A percentile compares a stretch with the other conserved stretches of the same genome.
Evolutionary conservation across 2,888 invertebrate genomes (phyloP).

Genomic region (Spisula subtruncata): DNA sequence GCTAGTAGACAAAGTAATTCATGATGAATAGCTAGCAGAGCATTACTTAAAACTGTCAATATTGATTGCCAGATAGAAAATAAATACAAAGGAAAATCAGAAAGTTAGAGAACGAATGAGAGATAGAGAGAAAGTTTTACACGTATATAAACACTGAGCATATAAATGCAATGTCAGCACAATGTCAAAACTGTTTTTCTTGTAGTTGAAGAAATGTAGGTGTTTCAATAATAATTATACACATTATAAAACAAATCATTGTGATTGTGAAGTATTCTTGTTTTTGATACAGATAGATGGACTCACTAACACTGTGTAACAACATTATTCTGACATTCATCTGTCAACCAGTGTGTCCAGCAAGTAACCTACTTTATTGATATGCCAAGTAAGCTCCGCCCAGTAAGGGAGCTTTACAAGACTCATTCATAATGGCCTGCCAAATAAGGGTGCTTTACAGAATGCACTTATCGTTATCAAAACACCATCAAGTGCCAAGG

Average conservation of each 20-base stretch:
- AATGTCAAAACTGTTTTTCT: neutral
- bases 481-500: too few species aligned
- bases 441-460: too few species aligned
- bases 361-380: too few species aligned
- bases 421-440: too few species aligned
- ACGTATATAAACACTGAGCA: too few species aligned
- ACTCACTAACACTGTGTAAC: too few species aligned
- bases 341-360: too few species aligned
- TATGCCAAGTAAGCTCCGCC: too few species aligned
- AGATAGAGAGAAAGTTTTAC: neutral
- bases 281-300: neutral
- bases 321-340: too few species aligned
- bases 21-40: neutral
- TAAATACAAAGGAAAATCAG: neutral
- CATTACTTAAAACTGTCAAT: neutral
- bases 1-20: neutral
- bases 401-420: too few species aligned
- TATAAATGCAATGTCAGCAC: neutral
- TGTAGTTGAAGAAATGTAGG: neutral
- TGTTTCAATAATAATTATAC: neutral
- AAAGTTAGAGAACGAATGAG: neutral
- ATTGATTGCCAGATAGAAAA: neutral
- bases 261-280: neutral
- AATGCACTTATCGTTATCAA: too few species aligned
- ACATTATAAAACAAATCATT: neutral